These are phyloP conservation scores for Oryzias curvinotus DNA, from an alignment of 2,113 vertebrate genomes.

Conservation along the genomic window DNA sequence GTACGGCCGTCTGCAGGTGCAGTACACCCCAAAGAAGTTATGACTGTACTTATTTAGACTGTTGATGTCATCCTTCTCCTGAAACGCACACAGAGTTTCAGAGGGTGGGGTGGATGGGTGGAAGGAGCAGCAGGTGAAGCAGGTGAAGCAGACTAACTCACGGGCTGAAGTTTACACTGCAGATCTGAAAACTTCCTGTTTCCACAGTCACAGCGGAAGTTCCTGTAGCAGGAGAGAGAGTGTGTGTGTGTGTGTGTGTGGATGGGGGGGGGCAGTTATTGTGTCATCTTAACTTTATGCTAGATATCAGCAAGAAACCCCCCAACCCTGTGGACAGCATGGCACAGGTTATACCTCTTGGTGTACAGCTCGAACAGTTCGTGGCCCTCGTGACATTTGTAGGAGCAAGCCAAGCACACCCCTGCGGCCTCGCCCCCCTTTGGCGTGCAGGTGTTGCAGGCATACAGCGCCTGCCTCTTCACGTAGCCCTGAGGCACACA, in stretches of 20 bases:
- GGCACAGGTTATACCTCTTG: slow-evolving; percentile 80
- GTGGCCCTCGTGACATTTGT: slow-evolving; percentile 94
- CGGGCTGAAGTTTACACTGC: slow-evolving; percentile 91
- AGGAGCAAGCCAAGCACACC: slow-evolving; percentile 94
- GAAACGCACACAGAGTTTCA: slow-evolving; percentile 24
- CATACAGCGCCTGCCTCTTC: slow-evolving; percentile 92
- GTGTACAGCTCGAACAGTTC: slow-evolving; percentile 95
- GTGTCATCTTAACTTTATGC: too few relatives aligned
- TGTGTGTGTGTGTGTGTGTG: too few relatives aligned
- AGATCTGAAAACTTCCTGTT: slow-evolving; percentile 91
- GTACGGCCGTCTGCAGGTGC: slow-evolving; percentile 92
- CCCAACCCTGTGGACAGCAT: too few relatives aligned
- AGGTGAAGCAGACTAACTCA: slow-evolving; percentile 66
- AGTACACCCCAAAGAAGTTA: slow-evolving; percentile 96
- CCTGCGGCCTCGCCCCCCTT: slow-evolving; percentile 87
- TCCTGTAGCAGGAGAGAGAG: slow-evolving; percentile 71
- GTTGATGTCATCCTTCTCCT: slow-evolving; percentile 92
- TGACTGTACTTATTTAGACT: slow-evolving; percentile 92
- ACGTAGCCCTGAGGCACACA: slow-evolving; percentile 82
- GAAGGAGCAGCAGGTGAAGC: neutral
- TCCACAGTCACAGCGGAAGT: slow-evolving; percentile 97
- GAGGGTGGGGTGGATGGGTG: neutral
- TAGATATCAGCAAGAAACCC: too few relatives aligned
- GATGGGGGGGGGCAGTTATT: too few relatives aligned
- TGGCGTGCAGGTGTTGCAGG: slow-evolving; percentile 91